A percentile compares a stretch with the other conserved stretches of the same genome.
These are phyloP conservation scores for Epizoanthus stellaris DNA, from an alignment of 92 coral and sea anemone genomes.

Conservation along the genomic window DNA sequence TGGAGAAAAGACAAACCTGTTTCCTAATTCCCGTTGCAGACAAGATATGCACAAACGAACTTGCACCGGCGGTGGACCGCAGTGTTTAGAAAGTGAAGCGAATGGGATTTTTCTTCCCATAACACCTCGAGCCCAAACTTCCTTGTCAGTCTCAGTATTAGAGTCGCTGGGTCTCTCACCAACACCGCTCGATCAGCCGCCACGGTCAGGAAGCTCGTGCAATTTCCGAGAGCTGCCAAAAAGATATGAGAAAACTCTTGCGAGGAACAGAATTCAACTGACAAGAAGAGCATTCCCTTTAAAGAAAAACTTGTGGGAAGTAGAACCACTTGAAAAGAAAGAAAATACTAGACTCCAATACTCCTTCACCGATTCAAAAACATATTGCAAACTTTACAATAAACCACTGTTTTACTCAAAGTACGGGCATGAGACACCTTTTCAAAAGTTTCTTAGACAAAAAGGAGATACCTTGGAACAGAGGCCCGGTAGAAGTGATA, in stretches of 20 bases:
- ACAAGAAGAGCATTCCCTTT: slow-evolving; percentile 61
- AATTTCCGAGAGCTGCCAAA: slow-evolving; percentile 48
- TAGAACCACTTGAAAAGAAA: background rate
- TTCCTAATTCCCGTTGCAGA: background rate
- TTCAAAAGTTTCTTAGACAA: slow-evolving; percentile 15
- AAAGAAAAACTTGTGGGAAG: background rate
- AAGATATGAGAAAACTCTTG: slow-evolving; percentile 70
- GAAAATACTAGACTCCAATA: background rate
- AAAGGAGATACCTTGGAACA: background rate
- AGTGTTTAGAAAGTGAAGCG: background rate
- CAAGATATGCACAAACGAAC: background rate
- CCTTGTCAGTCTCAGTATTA: slow-evolving; percentile 8
- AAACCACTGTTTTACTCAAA: slow-evolving; percentile 16
- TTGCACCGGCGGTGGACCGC: background rate
- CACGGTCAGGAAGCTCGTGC: slow-evolving; percentile 24
- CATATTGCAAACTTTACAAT: background rate
- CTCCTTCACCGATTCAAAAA: background rate
- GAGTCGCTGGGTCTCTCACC: slow-evolving; percentile 11
- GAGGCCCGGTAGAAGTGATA: background rate
- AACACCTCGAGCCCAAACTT: background rate
- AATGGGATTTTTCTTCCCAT: background rate
- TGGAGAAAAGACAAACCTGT: background rate
- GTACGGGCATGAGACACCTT: slow-evolving; percentile 12
- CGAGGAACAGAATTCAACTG: slow-evolving; percentile 69
- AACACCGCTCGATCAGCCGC: background rate